Base-by-base conservation (phyloP, 2,113 vertebrate genomes). In the Chamaetylas fuelleborni region DNA sequence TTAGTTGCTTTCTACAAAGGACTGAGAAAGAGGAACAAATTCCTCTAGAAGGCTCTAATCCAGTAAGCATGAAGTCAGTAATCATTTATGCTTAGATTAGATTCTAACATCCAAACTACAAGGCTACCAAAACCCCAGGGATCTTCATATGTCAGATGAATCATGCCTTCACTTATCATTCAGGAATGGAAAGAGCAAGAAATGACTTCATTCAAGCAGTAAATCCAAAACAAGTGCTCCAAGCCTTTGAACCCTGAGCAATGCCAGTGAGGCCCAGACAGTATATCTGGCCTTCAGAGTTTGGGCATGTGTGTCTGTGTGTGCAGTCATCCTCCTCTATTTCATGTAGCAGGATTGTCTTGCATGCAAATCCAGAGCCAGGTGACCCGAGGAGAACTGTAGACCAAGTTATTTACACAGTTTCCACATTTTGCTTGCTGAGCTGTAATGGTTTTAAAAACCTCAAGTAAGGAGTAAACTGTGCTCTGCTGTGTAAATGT, bases 391-490 rank as follows among this genome's bases (percentile, higher is more conserved):
- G 91, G 83, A 31, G 43, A 96, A 34, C 87, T 70, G 56, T 19
- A 86, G 77, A 90, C 90, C 77, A 24, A 90, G 43, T 40, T 94
- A 92, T 95, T 96, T 97, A 93, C 92, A 95, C 69, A 88, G 86
- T 66, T 72, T 56, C 79, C 85, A 58, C 90, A 96, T 93, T 85
- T 70, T 97, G 92, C 87, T 97, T 96, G 92, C 91, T 81, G 94
- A 97, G 90, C 88, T 96, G 90, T 74, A 61, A 81, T 90, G 90
- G 84, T 90, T 97, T 96, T 78, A 20, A 97, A 95, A 93, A 33
- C 67, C 82, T 95, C 88, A 94, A 57, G 50, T 81, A 91, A 92
- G 74, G 51, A 97, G 95, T 58, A 97, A 67, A 48, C 92, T 76
- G 80, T 86, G 95, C 95, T 93, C 86, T 87, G 89, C 95, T 96